phyloP scores from a whole-genome alignment of 2,888 invertebrate species.

The Eupeodes latifasciatus region DNA sequence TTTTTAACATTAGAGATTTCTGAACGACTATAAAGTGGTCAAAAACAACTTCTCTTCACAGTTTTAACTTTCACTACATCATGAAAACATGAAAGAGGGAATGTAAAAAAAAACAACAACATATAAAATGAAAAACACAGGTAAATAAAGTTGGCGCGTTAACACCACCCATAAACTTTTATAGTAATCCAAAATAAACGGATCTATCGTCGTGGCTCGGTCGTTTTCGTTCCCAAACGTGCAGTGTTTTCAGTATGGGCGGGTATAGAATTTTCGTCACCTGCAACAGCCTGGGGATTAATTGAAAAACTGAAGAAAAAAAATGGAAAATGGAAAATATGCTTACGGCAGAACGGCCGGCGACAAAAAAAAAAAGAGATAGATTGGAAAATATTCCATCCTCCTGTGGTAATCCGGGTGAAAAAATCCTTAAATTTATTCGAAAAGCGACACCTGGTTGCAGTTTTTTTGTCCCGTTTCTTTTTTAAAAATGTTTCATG shows the following conservation, averaged over 20 bases:
- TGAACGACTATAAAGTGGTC: slow-evolving; percentile 21
- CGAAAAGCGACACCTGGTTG: slow-evolving; percentile 54
- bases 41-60: background rate
- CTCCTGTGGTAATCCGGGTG: slow-evolving; percentile 36
- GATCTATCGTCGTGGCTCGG: background rate
- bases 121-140: slow-evolving; percentile 13
- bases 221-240: background rate
- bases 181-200: slow-evolving; percentile 10
- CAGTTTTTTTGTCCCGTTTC: slow-evolving; percentile 8
- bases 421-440: slow-evolving; percentile 53
- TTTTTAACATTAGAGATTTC: background rate
- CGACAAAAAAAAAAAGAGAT: background rate
- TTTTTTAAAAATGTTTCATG: background rate
- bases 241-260: background rate
- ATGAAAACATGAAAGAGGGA: background rate
- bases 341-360: background rate
- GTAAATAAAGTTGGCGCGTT: slow-evolving; percentile 11
- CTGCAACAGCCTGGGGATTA: slow-evolving; percentile 34
- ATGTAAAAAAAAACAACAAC: background rate
- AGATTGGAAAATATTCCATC: slow-evolving; percentile 42
- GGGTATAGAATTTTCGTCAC: slow-evolving; percentile 7
- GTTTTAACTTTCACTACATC: background rate
- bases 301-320: slow-evolving; percentile 13
- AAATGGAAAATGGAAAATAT: slow-evolving; percentile 4
- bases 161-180: slow-evolving; percentile 30